These are phyloP conservation scores for Drosophila yakuba DNA, from an alignment of 1,140 invertebrate species.

Conservation along the genomic window DNA sequence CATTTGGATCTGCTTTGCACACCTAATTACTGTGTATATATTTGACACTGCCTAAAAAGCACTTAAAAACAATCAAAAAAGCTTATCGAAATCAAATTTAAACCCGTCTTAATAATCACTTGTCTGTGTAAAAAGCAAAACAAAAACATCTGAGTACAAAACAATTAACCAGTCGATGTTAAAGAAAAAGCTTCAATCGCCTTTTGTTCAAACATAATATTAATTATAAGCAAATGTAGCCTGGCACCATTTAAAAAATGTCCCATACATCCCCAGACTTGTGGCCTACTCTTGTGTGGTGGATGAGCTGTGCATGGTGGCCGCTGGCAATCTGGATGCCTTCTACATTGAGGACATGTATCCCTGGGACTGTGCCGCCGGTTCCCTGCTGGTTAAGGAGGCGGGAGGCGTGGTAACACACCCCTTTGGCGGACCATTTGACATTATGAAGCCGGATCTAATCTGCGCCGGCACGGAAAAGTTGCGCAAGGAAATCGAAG, in stretches of 20 bases:
- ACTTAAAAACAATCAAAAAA: too few relatives aligned
- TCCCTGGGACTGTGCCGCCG: constrained; percentile 90
- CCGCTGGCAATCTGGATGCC: constrained; percentile 89
- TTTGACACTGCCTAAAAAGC: too few relatives aligned
- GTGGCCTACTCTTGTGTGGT: constrained; percentile 77
- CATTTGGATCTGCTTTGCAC: not conserved
- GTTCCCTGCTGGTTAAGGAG: constrained; percentile 89
- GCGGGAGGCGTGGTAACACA: constrained; percentile 88
- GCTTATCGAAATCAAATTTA: too few relatives aligned
- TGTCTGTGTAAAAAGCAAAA: not conserved
- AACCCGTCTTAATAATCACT: too few relatives aligned
- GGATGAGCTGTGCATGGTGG: constrained; percentile 89
- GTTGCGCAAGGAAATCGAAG: constrained; percentile 72
- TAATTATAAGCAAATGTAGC: too few relatives aligned
- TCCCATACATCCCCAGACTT: constrained; percentile 37
- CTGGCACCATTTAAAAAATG: too few relatives aligned
- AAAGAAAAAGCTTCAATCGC: not conserved
- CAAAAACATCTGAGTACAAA: constrained; percentile 2
- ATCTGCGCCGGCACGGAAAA: constrained; percentile 87
- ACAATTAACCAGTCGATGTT: constrained; percentile 9
- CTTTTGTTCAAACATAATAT: not conserved
- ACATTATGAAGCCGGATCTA: constrained; percentile 88
- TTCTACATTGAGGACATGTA: constrained; percentile 91
- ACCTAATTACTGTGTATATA: too few relatives aligned
- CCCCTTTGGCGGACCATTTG: constrained; percentile 87